Conservation (phyloP, 2,797 vertebrate species). For the Furcifer pardalis region DNA sequence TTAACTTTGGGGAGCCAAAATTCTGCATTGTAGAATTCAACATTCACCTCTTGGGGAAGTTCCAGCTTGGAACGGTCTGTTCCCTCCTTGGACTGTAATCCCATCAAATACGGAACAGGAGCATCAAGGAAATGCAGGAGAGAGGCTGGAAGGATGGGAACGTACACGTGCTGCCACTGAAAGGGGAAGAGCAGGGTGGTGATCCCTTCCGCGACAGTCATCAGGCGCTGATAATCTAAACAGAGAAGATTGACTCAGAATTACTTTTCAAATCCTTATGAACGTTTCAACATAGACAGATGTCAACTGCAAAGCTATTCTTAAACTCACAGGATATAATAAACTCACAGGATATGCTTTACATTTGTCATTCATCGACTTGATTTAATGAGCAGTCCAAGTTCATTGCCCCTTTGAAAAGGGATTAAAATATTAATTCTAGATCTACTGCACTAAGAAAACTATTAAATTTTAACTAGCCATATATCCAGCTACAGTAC, state of each 20-base stretch:
- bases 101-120: conserved; percentile 96
- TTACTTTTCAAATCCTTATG: not conserved
- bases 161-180: conserved; percentile 97
- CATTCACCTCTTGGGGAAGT: conserved; percentile 93
- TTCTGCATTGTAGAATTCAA: not conserved
- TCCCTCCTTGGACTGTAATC: conserved; percentile 92
- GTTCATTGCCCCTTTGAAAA: conserved; percentile 4
- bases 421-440: conserved; percentile 31
- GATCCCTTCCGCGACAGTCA: conserved; percentile 94
- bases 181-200: conserved; percentile 94
- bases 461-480: conserved; percentile 32
- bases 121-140: conserved; percentile 95
- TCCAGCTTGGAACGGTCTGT: conserved; percentile 93
- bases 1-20: not conserved
- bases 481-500: not conserved
- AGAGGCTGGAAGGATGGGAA: conserved; percentile 93
- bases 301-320: conserved; percentile 16
- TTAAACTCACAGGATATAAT: conserved; percentile 10
- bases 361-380: not conserved
- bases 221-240: conserved; percentile 94
- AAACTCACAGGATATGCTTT: not conserved
- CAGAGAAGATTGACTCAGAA: not conserved
- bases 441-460: conserved; percentile 4
- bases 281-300: conserved; percentile 19
- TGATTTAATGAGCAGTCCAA: conserved; percentile 11